Base-by-base conservation (phyloP, 2,797 vertebrate genomes). In the Myotis pilosus region DNA sequence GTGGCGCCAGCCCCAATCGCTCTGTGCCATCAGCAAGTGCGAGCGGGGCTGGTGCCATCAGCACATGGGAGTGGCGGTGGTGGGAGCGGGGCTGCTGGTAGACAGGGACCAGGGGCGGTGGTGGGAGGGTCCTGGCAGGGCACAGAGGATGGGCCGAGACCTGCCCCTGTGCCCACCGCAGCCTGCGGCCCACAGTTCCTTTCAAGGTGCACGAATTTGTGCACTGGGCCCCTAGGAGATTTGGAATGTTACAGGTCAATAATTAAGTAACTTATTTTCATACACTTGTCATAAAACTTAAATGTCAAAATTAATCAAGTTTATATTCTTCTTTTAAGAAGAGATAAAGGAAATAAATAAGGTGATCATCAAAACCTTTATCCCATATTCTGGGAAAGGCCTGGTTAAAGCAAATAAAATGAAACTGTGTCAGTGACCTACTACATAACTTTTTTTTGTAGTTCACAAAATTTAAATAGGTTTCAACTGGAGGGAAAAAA, bases 191-290 rank as follows among this genome's bases (percentile, higher is more conserved):
- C 25, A 28, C 57, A 60, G 25, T 28, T 60, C 11, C 57, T 60
- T 60, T 60, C 57, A 12, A 60, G 57, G 25, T 60, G 57, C 25
- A 28, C 0, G 25, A 60, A 60, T 60, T 60, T 4, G 11, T 60
- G 57, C 57, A 60, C 11, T 60, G 25, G 25, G 57, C 57, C 57
- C 53, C 11, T 60, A 28, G 25, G 4, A 23, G 0, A 96, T 96
- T 96, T 89, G 95, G 87, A 92, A 2, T 28, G 6, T 87, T 92
- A 92, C 95, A 96, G 92, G 86, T 47, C 49, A 96, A 60, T 92
- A 97, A 97, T 94, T 55, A 95, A 44, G 36, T 74, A 96, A 71
- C 1, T 47, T 62, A 79, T 13, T 92, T 89, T n/a, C 72, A 96
- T 55, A 92, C n/a, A 81, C 41, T 74, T 19, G 38, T 8, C 94